A percentile compares a stretch with the other conserved stretches of the same genome.
Evolutionary conservation across 1,140 invertebrate species (phyloP).

Genomic region (Chironomus striatipennis): DNA sequence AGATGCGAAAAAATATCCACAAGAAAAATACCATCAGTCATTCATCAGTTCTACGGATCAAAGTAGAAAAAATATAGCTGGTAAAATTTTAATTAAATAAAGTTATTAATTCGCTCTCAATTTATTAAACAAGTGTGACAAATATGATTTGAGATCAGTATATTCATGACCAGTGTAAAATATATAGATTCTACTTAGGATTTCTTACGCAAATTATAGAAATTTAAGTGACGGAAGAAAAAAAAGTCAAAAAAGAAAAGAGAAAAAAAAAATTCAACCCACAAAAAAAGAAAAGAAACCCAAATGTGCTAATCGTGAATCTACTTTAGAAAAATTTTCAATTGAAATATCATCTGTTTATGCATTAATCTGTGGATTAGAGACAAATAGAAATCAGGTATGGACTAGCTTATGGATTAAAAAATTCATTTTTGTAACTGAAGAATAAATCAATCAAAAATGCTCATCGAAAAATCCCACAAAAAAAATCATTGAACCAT

Average conservation of each 20-base stretch:
- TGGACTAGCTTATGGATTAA: not conserved
- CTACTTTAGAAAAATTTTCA: not conserved
- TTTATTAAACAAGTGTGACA: constrained; percentile 14
- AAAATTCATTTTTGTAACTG: too few relatives aligned
- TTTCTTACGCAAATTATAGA: not conserved
- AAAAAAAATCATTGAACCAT: not conserved
- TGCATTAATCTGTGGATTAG: not conserved
- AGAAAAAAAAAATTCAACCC: not conserved
- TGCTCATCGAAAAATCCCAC: not conserved
- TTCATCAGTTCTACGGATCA: not conserved
- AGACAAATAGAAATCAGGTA: not conserved
- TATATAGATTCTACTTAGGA: not conserved
- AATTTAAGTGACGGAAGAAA: not conserved
- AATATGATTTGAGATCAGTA: constrained; percentile 1
- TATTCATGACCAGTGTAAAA: not conserved
- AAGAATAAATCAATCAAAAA: not conserved
- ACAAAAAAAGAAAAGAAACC: not conserved
- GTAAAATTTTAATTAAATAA: constrained; percentile 10
- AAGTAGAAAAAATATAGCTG: not conserved
- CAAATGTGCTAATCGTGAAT: constrained; percentile 16
- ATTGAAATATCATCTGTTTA: not conserved
- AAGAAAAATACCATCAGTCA: not conserved
- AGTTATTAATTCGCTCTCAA: not conserved
- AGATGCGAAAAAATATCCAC: not conserved
- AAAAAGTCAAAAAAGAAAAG: not conserved